Evolutionary conservation across 2,888 invertebrate species (phyloP).

Genomic region (Liodrosophila aerea): DNA sequence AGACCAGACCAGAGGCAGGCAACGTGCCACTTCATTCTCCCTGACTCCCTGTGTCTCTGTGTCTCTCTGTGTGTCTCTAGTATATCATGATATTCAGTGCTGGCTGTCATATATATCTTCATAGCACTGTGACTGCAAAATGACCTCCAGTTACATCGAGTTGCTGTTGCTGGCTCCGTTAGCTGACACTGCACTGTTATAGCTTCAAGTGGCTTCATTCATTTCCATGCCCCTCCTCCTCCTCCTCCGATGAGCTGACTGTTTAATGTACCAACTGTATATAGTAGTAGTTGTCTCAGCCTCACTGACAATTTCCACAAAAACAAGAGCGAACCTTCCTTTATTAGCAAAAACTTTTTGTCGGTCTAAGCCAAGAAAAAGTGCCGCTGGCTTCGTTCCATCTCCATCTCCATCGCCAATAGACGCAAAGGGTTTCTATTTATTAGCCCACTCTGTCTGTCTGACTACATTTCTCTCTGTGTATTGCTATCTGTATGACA

Average conservation of each 20-base stretch:
- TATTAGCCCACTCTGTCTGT: slow-evolving; percentile 43
- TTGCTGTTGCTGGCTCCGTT: slow-evolving; percentile 35
- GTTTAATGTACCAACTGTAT: slow-evolving; percentile 62
- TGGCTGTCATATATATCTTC: slow-evolving; percentile 64
- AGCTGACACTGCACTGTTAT: slow-evolving; percentile 61
- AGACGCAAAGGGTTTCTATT: slow-evolving; percentile 69
- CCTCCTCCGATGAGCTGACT: slow-evolving; percentile 68
- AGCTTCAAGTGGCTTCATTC: slow-evolving; percentile 73
- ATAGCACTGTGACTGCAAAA: slow-evolving; percentile 50
- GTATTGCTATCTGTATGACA: no score
- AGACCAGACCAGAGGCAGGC: no score
- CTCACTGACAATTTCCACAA: slow-evolving; percentile 33
- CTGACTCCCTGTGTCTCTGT: slow-evolving; percentile 14
- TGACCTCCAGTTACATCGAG: slow-evolving; percentile 64
- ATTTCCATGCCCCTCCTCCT: slow-evolving; percentile 27
- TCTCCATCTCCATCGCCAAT: no score
- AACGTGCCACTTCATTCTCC: slow-evolving; percentile 5
- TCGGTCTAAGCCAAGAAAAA: slow-evolving; percentile 56
- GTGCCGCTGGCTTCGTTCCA: slow-evolving; percentile 55
- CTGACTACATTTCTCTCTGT: slow-evolving; percentile 1
- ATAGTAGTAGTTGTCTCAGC: background rate
- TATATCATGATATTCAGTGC: slow-evolving; percentile 56
- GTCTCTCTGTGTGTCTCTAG: slow-evolving; percentile 11
- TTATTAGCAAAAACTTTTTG: slow-evolving; percentile 67
- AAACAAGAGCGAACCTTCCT: slow-evolving; percentile 72